Base-by-base conservation (phyloP, 2,797 vertebrate species). In the Cirrhinus molitorella region DNA sequence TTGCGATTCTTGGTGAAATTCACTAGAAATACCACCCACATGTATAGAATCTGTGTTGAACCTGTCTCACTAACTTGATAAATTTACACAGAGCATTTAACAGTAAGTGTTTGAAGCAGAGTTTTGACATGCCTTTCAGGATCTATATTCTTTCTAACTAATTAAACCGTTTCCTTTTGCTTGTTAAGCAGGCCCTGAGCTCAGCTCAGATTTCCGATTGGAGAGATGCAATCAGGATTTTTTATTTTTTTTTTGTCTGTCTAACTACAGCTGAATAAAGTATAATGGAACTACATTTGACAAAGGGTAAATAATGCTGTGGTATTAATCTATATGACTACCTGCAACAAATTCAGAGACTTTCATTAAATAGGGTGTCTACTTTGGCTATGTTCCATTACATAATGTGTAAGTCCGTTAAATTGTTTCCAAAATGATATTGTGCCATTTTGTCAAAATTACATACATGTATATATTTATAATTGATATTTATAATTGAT, bases 71-170 rank as follows among this genome's bases (percentile, higher is more conserved):
- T n/a, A 34, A 34, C 28, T 53, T 51, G 0, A 21, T 55, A 55
- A 16, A 28, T 7, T 16, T 23, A 55, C 31, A 14, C 9, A 0
- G 3, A 68, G 61, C 28, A n/a, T 73, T 74, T 83, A 78, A 59
- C 73, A 25, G n/a, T 40, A 53, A 82, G 49, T 7, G 55, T 71
- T 85, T 47, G 21, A 45, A 59, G 59, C 67, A 71, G 43, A 40
- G 74, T 66, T 73, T 78, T n/a, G 45, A 55, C 66, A 45, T 79
- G 34, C 43, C 65, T 85, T 53, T 80, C 79, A 37, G 57, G 7
- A 49, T 75, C 49, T 61, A 74, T 83, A 31, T 55, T 67, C 47
- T 83, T 63, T 73, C 23, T 23, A 28, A 47, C n/a, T 25, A 47
- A 79, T 59, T 57, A 49, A 75, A 59, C 2, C 5, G 21, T 37